Base-by-base conservation (phyloP, 2,113 vertebrate species). In the Austrofundulus limnaeus region DNA sequence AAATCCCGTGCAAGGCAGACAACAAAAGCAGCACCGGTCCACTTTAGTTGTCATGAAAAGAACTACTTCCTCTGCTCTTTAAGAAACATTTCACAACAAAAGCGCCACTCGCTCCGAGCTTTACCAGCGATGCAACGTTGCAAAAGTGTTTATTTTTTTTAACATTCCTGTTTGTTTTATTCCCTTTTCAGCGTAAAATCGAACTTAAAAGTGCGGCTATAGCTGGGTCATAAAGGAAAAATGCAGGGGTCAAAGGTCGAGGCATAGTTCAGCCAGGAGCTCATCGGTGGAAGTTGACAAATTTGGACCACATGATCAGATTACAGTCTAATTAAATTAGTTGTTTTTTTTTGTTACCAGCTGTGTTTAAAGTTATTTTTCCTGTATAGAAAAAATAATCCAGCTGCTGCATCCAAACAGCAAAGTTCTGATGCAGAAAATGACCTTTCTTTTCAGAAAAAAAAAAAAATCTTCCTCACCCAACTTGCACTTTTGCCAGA, bases 271-370 rank as follows among this genome's bases (percentile, higher is more conserved):
- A 84, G 54, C 78, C 56, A 37, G 42, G 60, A 80, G 81, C 80
- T 78, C 64, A 71, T 59, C 45, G 78, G 78, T 87, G 13, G 11
- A 61, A 84, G 47, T 68, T 82, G 72, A 78, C 78, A 82, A 78
- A 85, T 81, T 84, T 77, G 77, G 75, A 77, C 77, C 86, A 85
- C 85, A 78, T 85, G 85, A 87, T 84, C 70, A 54, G 67, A 78
- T 80, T 88, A 75, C 83, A 15, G 56, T 77, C 38, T 50, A 81
- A 80, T 85, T 79, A 74, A 65, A 86, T 81, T 56, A 43, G 14
- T 31, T 53, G 24, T 55, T 64, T 45, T n/a, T 17, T 74, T 66
- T 64, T 61, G 66, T 73, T 68, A 66, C 52, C 52, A 65, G 34
- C 19, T 28, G 49, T 69, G 62, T 17, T 74, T 43, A 42, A 59